Evolutionary conservation across 2,113 vertebrate species (phyloP).

Genomic region (Motacilla alba): DNA sequence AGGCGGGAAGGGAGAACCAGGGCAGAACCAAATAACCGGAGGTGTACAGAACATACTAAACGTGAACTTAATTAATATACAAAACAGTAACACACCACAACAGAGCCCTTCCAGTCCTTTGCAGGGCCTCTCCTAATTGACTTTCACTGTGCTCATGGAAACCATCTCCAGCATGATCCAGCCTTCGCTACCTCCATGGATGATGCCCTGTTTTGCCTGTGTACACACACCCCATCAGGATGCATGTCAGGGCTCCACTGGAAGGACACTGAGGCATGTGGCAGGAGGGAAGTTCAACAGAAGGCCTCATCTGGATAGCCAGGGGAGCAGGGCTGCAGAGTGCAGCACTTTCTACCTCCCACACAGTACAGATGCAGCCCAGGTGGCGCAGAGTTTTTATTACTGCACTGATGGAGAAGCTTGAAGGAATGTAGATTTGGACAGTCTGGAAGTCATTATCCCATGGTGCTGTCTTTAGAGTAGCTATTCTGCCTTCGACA

Average conservation of each 20-base stretch:
- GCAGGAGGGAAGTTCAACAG: neutral
- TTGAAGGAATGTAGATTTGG: slow-evolving; percentile 39
- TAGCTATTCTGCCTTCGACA: neutral
- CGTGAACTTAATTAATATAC: too few relatives aligned
- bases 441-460: slow-evolving; percentile 51
- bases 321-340: neutral
- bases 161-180: neutral
- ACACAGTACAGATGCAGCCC: slow-evolving; percentile 45
- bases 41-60: too few relatives aligned
- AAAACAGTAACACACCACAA: too few relatives aligned
- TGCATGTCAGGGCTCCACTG: neutral
- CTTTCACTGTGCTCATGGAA: neutral
- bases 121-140: neutral
- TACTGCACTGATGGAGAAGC: neutral
- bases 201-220: neutral
- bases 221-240: neutral
- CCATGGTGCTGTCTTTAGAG: neutral
- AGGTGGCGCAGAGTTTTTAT: slow-evolving; percentile 30
- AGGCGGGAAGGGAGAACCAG: too few relatives aligned
- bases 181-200: neutral
- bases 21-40: too few relatives aligned
- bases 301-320: neutral
- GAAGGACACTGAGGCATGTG: neutral
- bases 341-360: slow-evolving; percentile 4
- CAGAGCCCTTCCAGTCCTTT: neutral